These are phyloP conservation scores for Lasiurus borealis DNA, from an alignment of 2,113 vertebrate genomes.

Conservation along the genomic window DNA sequence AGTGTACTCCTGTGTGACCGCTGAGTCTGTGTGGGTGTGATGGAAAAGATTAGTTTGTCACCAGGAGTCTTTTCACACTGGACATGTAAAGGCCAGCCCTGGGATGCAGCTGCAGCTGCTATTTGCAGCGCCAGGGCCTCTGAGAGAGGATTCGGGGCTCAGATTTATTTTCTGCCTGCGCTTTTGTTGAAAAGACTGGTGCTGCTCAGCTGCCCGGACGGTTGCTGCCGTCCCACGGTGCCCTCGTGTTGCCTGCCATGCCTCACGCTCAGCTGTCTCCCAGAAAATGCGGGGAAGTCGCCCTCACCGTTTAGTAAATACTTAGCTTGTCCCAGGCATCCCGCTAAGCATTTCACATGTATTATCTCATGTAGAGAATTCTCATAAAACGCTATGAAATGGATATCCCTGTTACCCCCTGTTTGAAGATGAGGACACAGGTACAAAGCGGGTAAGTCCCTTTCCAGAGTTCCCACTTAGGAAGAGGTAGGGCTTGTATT, in stretches of 20 bases:
- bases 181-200: slow-evolving; percentile 63
- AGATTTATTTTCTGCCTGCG: slow-evolving; percentile 78
- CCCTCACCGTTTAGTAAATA: background rate
- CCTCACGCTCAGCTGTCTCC: background rate
- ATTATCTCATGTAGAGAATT: background rate
- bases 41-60: slow-evolving; percentile 59
- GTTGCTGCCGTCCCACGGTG: background rate
- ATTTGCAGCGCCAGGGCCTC: slow-evolving; percentile 73
- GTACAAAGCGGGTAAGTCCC: background rate
- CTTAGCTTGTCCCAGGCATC: background rate
- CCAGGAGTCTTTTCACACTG: slow-evolving; percentile 40
- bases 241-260: background rate
- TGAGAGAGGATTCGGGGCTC: slow-evolving; percentile 67
- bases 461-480: background rate
- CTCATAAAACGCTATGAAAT: background rate
- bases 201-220: slow-evolving; percentile 47
- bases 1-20: background rate
- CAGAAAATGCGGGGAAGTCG: background rate
- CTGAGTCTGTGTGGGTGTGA: slow-evolving; percentile 66
- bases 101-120: slow-evolving; percentile 79
- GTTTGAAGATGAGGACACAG: background rate
- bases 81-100: slow-evolving; percentile 72
- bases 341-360: background rate
- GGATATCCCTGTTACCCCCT: background rate
- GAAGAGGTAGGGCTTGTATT: background rate